Evolutionary conservation across 2,797 vertebrate species (phyloP), one percentile per base, ranked within the genome.

Genomic region (Falco naumanni): DNA sequence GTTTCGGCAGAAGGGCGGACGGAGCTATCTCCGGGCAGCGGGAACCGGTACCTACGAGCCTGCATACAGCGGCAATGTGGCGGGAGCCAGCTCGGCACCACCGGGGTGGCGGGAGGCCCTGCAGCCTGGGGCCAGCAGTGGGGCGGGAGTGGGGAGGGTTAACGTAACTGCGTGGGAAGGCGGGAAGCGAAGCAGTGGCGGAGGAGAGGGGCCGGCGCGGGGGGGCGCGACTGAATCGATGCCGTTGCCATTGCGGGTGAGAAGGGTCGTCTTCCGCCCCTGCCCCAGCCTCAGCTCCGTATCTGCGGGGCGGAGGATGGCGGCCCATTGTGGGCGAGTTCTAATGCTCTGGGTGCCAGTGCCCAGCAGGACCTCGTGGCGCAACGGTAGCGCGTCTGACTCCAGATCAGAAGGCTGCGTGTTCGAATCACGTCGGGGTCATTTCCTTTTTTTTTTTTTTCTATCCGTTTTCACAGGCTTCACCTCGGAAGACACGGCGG

Each of bases 391-490:
- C 95, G 97, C 95, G 96, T 98, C 97, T 95, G 96, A 97, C 96
- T 97, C 96, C 98, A 95, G 93, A 95, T 94, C 71, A 95, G 98
- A 98, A 98, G 98, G 98, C 97, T 98, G 98, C 98, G 98, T 98
- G 98, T 98, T 98, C 98, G 98, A 98, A 98, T 98, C 98, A 98
- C 98, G 98, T 98, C 98, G 98, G 98, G 98, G 98, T 98, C 98
- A 98, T 0, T 6, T 12, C 0, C 1, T 19, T 33, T 39, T 43
- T 1, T 0, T 0, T 5, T 19, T 33, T 39, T 43, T 1, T 0
- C 0, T 5, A 2, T 0, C 0, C 0, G 2, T 0, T 13, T n/a
- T 3, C 1, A 1, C 1, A 0, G 1, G 2, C 21, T 4, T 39
- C 1, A 0, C 3, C 3, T 5, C 2, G 4, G 14, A 20, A 25